Conservation (phyloP, 2,113 vertebrate species). For the Seriola rivoliana region DNA sequence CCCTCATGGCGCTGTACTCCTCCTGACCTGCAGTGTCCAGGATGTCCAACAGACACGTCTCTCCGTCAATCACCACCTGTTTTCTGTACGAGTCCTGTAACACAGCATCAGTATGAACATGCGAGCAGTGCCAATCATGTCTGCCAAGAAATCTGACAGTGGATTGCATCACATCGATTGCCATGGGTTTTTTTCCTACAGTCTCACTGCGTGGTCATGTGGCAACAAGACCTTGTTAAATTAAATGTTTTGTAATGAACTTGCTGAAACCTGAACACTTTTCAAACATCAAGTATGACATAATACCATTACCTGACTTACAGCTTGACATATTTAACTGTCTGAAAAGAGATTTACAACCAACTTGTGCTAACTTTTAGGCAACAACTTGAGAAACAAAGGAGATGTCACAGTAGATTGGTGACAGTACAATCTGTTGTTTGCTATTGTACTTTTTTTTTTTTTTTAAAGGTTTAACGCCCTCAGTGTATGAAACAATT, state of each 20-base stretch:
- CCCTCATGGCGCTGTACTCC: constrained; percentile 89
- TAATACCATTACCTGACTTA: neutral
- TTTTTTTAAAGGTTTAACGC: no score
- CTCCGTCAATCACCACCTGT: constrained; percentile 87
- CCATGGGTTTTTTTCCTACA: neutral
- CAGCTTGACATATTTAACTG: neutral
- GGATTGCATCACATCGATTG: constrained; percentile 13
- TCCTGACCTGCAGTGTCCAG: constrained; percentile 88
- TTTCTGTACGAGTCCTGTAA: constrained; percentile 86
- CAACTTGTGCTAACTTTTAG: neutral
- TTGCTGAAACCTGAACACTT: neutral
- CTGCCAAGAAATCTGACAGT: neutral
- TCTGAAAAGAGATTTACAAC: neutral
- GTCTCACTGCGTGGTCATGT: neutral
- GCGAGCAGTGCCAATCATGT: neutral
- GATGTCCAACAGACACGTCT: constrained; percentile 87
- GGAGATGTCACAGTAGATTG: neutral
- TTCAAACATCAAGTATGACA: neutral
- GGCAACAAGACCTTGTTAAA: constrained; percentile 22
- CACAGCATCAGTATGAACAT: neutral
- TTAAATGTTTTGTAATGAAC: constrained; percentile 8
- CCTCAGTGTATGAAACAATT: neutral
- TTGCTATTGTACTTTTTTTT: neutral
- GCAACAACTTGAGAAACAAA: no score
- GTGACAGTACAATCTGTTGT: neutral